Evolutionary conservation across 2,888 invertebrate genomes (phyloP).

Genomic region (Eupithecia tripunctaria): DNA sequence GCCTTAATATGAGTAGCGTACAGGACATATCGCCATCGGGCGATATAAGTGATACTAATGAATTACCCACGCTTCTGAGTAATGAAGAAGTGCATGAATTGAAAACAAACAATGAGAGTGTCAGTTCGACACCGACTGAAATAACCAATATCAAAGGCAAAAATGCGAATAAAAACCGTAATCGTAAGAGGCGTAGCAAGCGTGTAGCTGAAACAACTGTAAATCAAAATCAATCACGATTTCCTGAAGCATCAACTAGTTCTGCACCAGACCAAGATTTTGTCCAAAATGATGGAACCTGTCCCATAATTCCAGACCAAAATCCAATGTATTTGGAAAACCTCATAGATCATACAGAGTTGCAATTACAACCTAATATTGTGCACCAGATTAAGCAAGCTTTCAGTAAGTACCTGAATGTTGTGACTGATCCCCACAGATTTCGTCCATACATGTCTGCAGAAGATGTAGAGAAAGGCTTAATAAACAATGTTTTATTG

Average conservation of each 20-base stretch:
- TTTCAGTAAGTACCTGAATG: conserved; percentile 29
- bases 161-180: conserved; percentile 66
- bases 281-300: conserved; percentile 60
- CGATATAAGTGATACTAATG: conserved; percentile 51
- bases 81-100: conserved; percentile 27
- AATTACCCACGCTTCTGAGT: conserved; percentile 48
- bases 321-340: conserved; percentile 73
- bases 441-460: conserved; percentile 80
- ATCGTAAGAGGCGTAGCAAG: too few species aligned
- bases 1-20: conserved; percentile 58
- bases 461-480: conserved; percentile 82
- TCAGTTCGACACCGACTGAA: conserved; percentile 38
- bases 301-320: conserved; percentile 64
- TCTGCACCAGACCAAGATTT: conserved; percentile 62
- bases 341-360: conserved; percentile 70
- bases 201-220: conserved; percentile 47
- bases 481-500: conserved; percentile 84
- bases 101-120: conserved; percentile 50
- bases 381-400: conserved; percentile 36
- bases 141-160: conserved; percentile 53
- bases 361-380: conserved; percentile 58
- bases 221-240: conserved; percentile 39
- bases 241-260: conserved; percentile 40
- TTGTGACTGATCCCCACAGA: conserved; percentile 48
- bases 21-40: conserved; percentile 54